These are phyloP conservation scores for Drosophila bocqueti DNA, from an alignment of 1,140 invertebrate genomes.

Conservation along the genomic window DNA sequence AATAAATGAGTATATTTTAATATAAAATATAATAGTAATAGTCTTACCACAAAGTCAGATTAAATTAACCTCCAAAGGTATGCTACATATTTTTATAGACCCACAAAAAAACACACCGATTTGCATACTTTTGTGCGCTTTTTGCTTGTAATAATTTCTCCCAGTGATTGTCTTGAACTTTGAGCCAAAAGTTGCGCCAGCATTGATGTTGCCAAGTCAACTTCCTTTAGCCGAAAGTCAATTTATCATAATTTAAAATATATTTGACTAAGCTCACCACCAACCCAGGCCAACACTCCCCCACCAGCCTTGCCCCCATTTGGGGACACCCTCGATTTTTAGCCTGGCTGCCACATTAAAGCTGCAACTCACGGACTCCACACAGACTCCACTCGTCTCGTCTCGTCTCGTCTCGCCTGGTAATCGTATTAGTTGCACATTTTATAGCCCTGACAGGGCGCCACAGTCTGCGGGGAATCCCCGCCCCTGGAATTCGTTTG, in stretches of 20 bases:
- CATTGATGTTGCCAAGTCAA: conserved; percentile 54
- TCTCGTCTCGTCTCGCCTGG: conserved; percentile 39
- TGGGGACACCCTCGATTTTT: conserved; percentile 15
- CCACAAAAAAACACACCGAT: not conserved
- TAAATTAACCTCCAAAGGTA: not conserved
- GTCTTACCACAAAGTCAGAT: not conserved
- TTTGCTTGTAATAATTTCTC: not conserved
- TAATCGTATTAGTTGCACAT: conserved; percentile 83
- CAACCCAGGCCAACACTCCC: not conserved
- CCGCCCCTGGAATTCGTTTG: conserved; percentile 15
- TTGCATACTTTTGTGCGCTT: not conserved
- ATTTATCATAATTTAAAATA: conserved; percentile 78
- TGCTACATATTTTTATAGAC: not conserved
- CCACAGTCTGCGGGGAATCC: conserved; percentile 18
- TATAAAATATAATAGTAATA: not conserved
- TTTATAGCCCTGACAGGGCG: conserved; percentile 64
- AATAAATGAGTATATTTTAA: not conserved
- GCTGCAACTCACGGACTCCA: conserved; percentile 42
- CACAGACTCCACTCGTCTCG: conserved; percentile 1
- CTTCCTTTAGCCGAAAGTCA: conserved; percentile 61
- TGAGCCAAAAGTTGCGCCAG: conserved; percentile 44
- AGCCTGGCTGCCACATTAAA: conserved; percentile 37
- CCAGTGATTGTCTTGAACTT: conserved; percentile 37
- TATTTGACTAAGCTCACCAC: conserved; percentile 53
- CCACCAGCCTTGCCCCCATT: not conserved